Base-by-base conservation (phyloP, 2,888 invertebrate genomes). In the Ochropleura leucogaster region DNA sequence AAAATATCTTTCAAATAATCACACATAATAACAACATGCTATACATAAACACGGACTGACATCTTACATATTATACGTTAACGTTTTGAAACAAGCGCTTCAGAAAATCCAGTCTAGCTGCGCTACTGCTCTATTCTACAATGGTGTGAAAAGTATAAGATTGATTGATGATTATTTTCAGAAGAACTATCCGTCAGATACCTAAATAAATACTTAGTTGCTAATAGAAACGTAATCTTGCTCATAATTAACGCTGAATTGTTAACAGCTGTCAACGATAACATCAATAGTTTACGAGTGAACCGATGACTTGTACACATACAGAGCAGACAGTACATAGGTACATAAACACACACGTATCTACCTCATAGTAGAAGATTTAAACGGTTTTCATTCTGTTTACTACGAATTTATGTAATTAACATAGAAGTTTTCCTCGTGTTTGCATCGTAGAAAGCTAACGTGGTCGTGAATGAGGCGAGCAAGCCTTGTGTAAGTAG, bases 381-480 rank as follows among this genome's bases (percentile, higher is more conserved):
- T 59, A 68, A 77, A 79, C 46, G 71, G 49, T 85, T 84, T 82
- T 80, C 78, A 64, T 57, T 60, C 16, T 42, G 71, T 74, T 77
- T 81, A 72, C 70, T 80, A 83, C 75, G 81, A 86, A 85, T 89
- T 88, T 87, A 87, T 87, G 79, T 90, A 90, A 89, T 89, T 89
- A 90, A 88, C 82, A 84, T 82, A 81, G 82, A 85, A 79, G 86
- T 91, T 92, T 92, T 92, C 89, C 88, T 89, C 83, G 86, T 85
- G 80, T 80, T 64, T 87, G 87, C 85, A 89, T 82, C 83, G 92
- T 94, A 94, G 95, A 95, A 95, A 94, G 94, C 93, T 94, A 90
- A 89, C 86, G 90, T 90, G 87, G 89, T 90, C 87, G 89, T 91
- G 92, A 94, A 93, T 92, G 93, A 92, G 92, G 92, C 90, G 89